Evolutionary conservation across 2,797 vertebrate species (phyloP).

Genomic region (Danio jaintianensis): DNA sequence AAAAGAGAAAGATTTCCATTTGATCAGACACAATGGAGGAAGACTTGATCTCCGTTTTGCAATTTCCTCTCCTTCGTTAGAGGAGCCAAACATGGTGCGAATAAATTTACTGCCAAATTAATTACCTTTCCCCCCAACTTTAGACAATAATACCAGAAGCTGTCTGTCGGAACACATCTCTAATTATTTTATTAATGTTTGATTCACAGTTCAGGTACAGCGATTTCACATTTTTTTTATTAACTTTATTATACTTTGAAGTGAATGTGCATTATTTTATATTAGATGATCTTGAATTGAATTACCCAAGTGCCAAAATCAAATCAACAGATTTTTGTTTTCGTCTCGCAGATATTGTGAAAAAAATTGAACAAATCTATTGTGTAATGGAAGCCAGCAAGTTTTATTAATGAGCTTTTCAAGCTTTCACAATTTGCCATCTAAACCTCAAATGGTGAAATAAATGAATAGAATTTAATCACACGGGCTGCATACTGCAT

Average conservation of each 20-base stretch:
- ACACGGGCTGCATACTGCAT: conserved; percentile 7
- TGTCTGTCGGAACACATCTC: conserved; percentile 74
- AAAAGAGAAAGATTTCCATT: conserved; percentile 79
- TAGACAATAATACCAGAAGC: conserved; percentile 78
- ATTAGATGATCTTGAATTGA: conserved; percentile 72
- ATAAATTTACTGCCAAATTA: conserved; percentile 82
- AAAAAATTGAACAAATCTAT: conserved; percentile 67
- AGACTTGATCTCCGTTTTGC: conserved; percentile 66
- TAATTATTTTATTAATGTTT: conserved; percentile 80
- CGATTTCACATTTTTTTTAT: conserved; percentile 78
- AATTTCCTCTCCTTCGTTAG: conserved; percentile 78
- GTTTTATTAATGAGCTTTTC: conserved; percentile 48
- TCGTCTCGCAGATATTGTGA: conserved; percentile 56
- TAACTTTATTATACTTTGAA: conserved; percentile 80
- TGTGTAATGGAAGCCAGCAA: conserved; percentile 46
- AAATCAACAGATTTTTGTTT: conserved; percentile 71
- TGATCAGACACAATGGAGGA: conserved; percentile 76
- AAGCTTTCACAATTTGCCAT: conserved; percentile 41
- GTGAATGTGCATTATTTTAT: conserved; percentile 73
- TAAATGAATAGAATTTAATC: conserved; percentile 48
- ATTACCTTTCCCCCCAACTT: conserved; percentile 81
- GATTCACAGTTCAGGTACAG: conserved; percentile 80
- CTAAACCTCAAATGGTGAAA: conserved; percentile 31
- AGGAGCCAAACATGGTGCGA: conserved; percentile 74
- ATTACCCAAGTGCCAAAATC: conserved; percentile 75